phyloP scores from a whole-genome alignment of 2,888 invertebrate species.

The Macaria notata region DNA sequence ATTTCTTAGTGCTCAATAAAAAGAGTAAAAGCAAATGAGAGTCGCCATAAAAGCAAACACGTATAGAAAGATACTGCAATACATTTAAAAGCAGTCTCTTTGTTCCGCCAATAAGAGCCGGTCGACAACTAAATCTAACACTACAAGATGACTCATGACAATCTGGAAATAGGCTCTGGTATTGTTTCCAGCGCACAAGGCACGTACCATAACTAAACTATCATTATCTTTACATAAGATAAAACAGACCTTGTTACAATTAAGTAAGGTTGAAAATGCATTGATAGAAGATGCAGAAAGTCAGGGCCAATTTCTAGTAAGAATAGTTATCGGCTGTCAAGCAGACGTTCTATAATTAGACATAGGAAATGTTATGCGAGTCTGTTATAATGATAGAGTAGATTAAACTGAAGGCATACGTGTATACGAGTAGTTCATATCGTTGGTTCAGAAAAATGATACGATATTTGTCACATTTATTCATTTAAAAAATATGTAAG shows the following conservation, averaged over 20 bases:
- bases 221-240: background rate
- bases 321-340: constrained; percentile 16
- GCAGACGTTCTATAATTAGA: background rate
- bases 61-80: no score
- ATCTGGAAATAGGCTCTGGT: constrained; percentile 51
- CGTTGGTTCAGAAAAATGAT: no score
- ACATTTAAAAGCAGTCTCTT: no score
- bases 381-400: no score
- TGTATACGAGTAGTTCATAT: no score
- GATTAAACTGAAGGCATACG: no score
- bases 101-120: background rate
- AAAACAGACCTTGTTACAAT: constrained; percentile 8
- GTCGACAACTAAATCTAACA: constrained; percentile 35
- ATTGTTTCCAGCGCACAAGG: constrained; percentile 47
- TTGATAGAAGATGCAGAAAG: constrained; percentile 7
- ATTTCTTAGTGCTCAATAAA: no score
- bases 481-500: no score
- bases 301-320: constrained; percentile 9
- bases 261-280: constrained; percentile 1
- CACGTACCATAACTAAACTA: constrained; percentile 31
- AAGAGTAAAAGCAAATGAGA: no score
- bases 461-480: no score
- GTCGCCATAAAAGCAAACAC: no score
- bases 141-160: constrained; percentile 52
- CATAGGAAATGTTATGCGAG: no score